Percentiles rank a stretch among this genome's conserved stretches.
Evolutionary conservation across 2,797 vertebrate species (phyloP).

Genomic region (Lutjanus campechanus): DNA sequence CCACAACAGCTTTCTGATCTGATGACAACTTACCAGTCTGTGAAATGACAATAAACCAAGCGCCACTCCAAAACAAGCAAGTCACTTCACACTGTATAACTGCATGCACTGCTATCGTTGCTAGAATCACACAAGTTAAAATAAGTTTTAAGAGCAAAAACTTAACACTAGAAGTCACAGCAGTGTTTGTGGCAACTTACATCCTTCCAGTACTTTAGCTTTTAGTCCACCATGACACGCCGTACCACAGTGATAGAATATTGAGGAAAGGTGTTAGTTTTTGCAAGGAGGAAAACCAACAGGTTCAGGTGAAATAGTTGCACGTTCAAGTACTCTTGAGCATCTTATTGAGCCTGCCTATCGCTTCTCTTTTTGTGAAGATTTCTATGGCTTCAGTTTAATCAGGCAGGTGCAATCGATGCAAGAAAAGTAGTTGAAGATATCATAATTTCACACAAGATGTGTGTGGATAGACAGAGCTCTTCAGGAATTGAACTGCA

Average conservation of each 20-base stretch:
- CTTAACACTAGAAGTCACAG: slow-evolving; percentile 74
- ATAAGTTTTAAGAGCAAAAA: slow-evolving; percentile 39
- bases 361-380: background rate
- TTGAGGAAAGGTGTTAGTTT: slow-evolving; percentile 93
- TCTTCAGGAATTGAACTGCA: background rate
- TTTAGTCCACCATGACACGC: slow-evolving; percentile 91
- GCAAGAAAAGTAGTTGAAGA: slow-evolving; percentile 61
- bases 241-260: slow-evolving; percentile 85
- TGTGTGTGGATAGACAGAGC: slow-evolving; percentile 9
- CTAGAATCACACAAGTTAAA: slow-evolving; percentile 56
- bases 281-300: slow-evolving; percentile 49
- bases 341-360: slow-evolving; percentile 40
- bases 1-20: background rate
- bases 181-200: slow-evolving; percentile 89
- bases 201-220: slow-evolving; percentile 99
- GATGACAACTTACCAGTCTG: slow-evolving; percentile 38
- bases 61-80: slow-evolving; percentile 54
- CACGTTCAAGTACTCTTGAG: slow-evolving; percentile 53
- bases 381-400: background rate
- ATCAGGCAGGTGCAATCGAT: slow-evolving; percentile 45
- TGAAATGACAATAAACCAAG: slow-evolving; percentile 30
- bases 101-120: slow-evolving; percentile 69
- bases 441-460: slow-evolving; percentile 19
- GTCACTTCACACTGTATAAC: slow-evolving; percentile 28
- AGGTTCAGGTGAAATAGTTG: slow-evolving; percentile 53